Evolutionary conservation across 2,113 vertebrate genomes (phyloP), one percentile per base, ranked within the genome.

Genomic region (Zonotrichia leucophrys): DNA sequence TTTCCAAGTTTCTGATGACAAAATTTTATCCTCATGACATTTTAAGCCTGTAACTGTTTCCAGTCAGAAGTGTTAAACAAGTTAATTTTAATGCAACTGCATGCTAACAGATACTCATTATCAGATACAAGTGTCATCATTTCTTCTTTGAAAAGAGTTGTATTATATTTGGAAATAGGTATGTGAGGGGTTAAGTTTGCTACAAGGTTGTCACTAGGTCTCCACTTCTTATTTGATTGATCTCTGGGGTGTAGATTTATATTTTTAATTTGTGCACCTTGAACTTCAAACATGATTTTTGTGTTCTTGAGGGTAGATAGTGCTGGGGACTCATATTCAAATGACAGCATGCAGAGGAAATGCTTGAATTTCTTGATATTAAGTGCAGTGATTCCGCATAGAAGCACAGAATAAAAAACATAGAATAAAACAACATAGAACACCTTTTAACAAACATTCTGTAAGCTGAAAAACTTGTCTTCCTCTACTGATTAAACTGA

Each of bases 11-110:
- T 35, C 23, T 74, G 42, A 23, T 67, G 21, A 46, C 0, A 5
- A 53, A 84, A 75, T 59, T 0, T 12, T 31, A 18, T 7, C 27
- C 6, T 82, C 2, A 3, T n/a, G 30, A n/a, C 2, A 8, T 87
- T 31, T 12, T 20, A 30, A 64, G 8, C 2, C 0, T 58, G 25
- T 78, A 72, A 33, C 53, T 33, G 31, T 56, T 56, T 33, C 53
- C 53, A 56, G 53, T 56, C 24, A 53, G 30, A 76, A 64, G 11
- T 76, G 25, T 76, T 66, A 31, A 59, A 56, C 39, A 60, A 14
- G 5, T 41, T 5, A 24, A 15, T 64, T 90, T 56, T 56, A 82
- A 14, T 47, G 31, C 25, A 46, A 19, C 20, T 67, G 2, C 17
- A 9, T 72, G 50, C 3, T 9, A 53, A 27, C 22, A 15, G 8